These are phyloP conservation scores for Brachionus asplanchnoidis DNA, from an alignment of 1,140 invertebrate species.

Conservation along the genomic window DNA sequence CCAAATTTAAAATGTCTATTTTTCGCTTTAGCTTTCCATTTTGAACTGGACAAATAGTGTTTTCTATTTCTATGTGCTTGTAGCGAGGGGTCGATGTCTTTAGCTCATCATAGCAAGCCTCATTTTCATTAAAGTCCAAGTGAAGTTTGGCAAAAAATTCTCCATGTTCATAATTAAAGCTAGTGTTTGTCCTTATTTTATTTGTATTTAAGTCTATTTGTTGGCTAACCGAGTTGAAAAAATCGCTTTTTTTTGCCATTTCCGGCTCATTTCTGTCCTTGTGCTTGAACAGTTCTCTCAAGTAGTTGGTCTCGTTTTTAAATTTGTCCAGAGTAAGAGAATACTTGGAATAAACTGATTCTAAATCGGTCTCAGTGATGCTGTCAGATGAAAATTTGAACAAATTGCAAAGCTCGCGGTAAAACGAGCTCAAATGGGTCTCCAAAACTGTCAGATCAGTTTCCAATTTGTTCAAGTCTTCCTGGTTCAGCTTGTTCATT, in stretches of 20 bases:
- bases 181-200: not conserved
- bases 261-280: not conserved
- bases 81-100: constrained; percentile 17
- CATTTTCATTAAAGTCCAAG: not conserved
- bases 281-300: not conserved
- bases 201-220: not conserved
- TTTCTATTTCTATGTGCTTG: constrained; percentile 23
- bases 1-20: not conserved
- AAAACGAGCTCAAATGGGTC: not conserved
- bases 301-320: not conserved
- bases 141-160: constrained; percentile 5
- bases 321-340: not conserved
- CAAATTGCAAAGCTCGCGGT: not conserved
- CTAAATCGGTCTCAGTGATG: not conserved
- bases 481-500: not conserved
- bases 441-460: not conserved
- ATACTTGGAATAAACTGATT: not conserved
- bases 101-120: not conserved
- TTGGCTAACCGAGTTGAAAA: not conserved
- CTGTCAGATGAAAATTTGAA: not conserved
- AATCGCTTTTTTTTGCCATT: not conserved
- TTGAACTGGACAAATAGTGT: not conserved
- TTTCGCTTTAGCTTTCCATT: not conserved
- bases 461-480: not conserved
- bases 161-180: constrained; percentile 1